These are phyloP conservation scores for Eolophus roseicapilla DNA, from an alignment of 2,113 vertebrate species.

Conservation along the genomic window DNA sequence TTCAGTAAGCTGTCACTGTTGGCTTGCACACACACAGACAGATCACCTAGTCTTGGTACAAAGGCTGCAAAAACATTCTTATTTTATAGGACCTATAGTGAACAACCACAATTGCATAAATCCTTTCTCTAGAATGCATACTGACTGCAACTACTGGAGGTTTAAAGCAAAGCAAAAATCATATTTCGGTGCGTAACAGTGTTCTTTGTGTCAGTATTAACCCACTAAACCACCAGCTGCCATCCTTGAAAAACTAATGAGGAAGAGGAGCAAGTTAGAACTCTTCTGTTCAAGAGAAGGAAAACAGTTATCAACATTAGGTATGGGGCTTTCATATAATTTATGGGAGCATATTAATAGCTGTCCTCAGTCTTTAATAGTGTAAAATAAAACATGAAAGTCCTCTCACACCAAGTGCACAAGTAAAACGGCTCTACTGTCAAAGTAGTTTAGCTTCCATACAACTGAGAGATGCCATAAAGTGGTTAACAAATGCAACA, in stretches of 20 bases:
- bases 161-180: neutral
- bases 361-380: neutral
- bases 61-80: neutral
- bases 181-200: neutral
- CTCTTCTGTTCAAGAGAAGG: neutral
- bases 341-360: neutral
- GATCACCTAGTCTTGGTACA: neutral
- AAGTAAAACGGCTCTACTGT: neutral
- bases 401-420: neutral
- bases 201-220: neutral
- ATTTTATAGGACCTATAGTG: neutral
- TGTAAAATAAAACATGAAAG: neutral
- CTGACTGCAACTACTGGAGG: neutral
- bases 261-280: neutral
- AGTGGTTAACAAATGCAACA: conserved; percentile 21
- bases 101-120: neutral
- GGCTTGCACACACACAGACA: neutral
- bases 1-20: neutral
- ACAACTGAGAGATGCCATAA: conserved; percentile 56
- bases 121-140: neutral
- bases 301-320: neutral
- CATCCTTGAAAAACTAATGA: neutral
- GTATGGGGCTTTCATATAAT: neutral
- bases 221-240: neutral
- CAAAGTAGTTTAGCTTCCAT: neutral